Evolutionary conservation across 2,113 vertebrate species (phyloP), one percentile per base, ranked within the genome.

Genomic region (Calyptommatus sinebrachiatus): DNA sequence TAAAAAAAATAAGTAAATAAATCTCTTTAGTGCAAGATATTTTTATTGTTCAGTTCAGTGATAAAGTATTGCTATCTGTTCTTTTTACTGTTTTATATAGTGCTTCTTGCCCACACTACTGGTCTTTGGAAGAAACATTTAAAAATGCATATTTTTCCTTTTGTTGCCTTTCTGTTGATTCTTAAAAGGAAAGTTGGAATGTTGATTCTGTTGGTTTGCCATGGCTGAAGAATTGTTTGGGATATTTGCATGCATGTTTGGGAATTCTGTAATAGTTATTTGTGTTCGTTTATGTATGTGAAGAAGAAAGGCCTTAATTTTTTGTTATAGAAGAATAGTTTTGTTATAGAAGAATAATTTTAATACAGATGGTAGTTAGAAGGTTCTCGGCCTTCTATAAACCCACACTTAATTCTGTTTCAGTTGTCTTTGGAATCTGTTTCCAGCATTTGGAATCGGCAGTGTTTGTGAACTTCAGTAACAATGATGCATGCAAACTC

Each of bases 351-450:
- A 89, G 91, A 89, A 92, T 87, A 91, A 88, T 84, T 86, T 89
- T 93, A 91, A 91, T 91, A 88, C 90, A 88, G 86, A 80, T 89
- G 83, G 90, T 91, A 88, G 88, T 91, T 90, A 85, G 1, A 61
- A 61, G 57, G 29, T 45, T 69, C 18, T 67, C 90, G 88, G 89
- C 89, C 89, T 92, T 92, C 86, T 90, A 89, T 88, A 91, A 91
- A 93, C 92, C 90, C 81, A 78, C 84, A 90, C 92, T 87, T 85
- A 89, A 90, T 93, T 89, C 89, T 92, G 81, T 83, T 91, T 88
- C 90, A 87, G 85, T 90, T 90, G 86, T 85, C 86, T 86, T 90
- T 86, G 90, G 88, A 91, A 91, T 90, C 87, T 89, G 83, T 89
- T 86, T 92, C 88, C 89, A 57, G 53, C 18, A 57, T 57, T 91